A percentile compares a stretch with the other conserved stretches of the same genome.
These are phyloP conservation scores for Puffinus mauretanicus DNA, from an alignment of 2,113 vertebrate genomes.

Conservation along the genomic window DNA sequence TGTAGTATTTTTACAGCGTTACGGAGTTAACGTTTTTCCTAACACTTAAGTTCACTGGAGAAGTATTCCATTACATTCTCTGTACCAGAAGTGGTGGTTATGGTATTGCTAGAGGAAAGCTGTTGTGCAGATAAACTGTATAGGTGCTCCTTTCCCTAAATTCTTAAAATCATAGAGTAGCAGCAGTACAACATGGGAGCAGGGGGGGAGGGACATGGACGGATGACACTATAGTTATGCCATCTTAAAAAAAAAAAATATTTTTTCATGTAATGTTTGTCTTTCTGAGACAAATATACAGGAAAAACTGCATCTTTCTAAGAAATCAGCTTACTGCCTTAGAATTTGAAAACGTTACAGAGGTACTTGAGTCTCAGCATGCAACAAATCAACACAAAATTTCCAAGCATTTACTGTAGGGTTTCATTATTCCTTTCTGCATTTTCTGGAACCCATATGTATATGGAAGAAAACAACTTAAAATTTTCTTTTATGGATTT, in stretches of 20 bases:
- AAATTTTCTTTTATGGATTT: not conserved
- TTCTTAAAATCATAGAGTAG: not conserved
- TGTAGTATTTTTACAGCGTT: not conserved
- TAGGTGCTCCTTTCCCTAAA: not conserved
- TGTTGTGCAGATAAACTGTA: not conserved
- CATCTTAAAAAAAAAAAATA: not conserved
- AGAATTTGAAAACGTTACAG: not conserved
- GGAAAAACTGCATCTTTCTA: not conserved
- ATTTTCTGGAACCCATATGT: not conserved
- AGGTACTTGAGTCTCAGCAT: not conserved
- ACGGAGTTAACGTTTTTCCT: not conserved
- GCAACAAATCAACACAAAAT: not conserved
- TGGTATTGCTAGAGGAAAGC: not conserved
- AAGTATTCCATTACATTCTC: not conserved
- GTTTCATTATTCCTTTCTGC: not conserved
- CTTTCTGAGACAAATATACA: not conserved
- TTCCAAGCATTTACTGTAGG: not conserved
- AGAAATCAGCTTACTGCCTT: not conserved
- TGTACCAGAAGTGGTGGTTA: not conserved
- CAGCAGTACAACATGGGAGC: not conserved
- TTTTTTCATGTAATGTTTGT: not conserved
- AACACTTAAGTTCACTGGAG: not conserved
- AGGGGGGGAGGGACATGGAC: fast-evolving
- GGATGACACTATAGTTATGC: not conserved
- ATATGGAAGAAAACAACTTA: not conserved